phyloP scores from a whole-genome alignment of 2,797 vertebrate species.

The Anabacerthia variegaticeps region DNA sequence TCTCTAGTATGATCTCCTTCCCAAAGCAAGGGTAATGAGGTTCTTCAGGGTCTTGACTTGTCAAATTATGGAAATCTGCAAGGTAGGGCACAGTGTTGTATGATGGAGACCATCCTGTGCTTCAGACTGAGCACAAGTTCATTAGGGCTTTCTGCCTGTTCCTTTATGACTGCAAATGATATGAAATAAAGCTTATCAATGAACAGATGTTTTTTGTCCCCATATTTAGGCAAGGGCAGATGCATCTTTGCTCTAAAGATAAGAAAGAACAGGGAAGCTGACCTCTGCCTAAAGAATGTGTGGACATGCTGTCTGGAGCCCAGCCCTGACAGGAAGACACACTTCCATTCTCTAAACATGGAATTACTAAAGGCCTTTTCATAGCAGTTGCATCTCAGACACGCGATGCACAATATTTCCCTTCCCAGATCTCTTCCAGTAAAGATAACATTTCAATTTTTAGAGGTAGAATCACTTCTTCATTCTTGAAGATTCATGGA shows the following conservation, averaged over 20 bases:
- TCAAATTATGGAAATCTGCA: background rate
- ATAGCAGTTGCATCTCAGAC: background rate
- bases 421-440: background rate
- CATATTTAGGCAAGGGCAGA: background rate
- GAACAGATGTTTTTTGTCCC: background rate
- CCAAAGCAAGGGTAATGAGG: background rate
- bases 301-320: accelerated
- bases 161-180: background rate
- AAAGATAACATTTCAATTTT: background rate
- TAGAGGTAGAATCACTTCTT: background rate
- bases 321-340: accelerated
- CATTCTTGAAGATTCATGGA: background rate
- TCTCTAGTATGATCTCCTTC: background rate
- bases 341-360: background rate
- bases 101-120: background rate
- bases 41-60: background rate
- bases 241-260: background rate
- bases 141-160: background rate
- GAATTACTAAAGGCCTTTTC: background rate
- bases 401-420: background rate
- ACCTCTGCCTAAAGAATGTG: background rate
- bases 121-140: background rate
- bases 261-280: background rate
- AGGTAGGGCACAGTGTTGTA: background rate
- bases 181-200: background rate